Base-by-base conservation (phyloP, 2,888 invertebrate species). In the Drosophila maculinotata region DNA sequence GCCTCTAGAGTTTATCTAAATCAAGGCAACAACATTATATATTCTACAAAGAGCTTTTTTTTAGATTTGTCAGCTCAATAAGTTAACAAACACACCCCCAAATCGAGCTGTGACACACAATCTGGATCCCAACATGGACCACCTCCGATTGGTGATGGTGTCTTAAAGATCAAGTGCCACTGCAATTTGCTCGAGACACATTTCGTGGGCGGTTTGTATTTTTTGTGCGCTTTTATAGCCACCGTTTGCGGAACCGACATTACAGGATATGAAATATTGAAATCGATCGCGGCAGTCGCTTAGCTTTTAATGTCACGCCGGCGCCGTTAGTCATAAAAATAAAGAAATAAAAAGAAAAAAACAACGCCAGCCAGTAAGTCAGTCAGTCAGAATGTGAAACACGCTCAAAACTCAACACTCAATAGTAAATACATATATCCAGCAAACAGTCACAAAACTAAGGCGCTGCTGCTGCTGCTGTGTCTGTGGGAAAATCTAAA, bases 401-500 rank as follows among this genome's bases (percentile, higher is more conserved):
- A 60, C 36, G 44, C 42, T 56, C 36, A 33, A 30, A 51, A 64
- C 58, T 69, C 56, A 60, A 30, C 47, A 25, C 51, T 54, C 52
- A 35, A 67, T 44, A 47, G 25, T 33, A 57, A 28, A 30, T 31
- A 31, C 23, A 23, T 10, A 31, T 31, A 23, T 10, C 12, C 42
- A 52, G 47, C 41, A 57, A 58, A 31, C 42, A 75, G 72, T 75
- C 79, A 76, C 75, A 63, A 81, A 67, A n/a, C n/a, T n/a, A n/a
- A 57, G 56, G 67, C 17, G 20, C 31, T 20, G 38, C 6, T 9
- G 57, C 28, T 31, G 38, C 6, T 9, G 57, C 28, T 31, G 20
- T 36, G 60, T 39, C 58, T 79, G 82, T 82, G 82, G 79, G 83
- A 82, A 83, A 82, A 82, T 67, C 47, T 17, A 31, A 58, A 52